phyloP scores from a whole-genome alignment of 2,888 invertebrate species.

The Drosophila infuscata region DNA sequence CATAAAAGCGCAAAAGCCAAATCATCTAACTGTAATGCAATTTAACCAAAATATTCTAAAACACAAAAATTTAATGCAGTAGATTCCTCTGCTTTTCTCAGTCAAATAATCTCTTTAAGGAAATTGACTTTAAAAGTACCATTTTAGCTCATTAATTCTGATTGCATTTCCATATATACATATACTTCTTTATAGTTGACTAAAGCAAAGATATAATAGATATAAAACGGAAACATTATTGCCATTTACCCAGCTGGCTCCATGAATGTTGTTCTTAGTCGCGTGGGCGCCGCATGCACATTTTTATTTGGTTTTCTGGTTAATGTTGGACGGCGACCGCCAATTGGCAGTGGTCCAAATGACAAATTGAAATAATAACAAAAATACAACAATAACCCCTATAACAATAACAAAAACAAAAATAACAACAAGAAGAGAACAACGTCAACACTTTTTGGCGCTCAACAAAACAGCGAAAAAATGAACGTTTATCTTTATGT shows the following conservation, averaged over 20 bases:
- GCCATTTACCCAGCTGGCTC: not conserved
- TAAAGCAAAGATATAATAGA: slow-evolving; percentile 19
- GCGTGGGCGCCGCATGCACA: slow-evolving; percentile 55
- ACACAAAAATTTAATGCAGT: not conserved
- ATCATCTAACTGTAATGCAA: slow-evolving; percentile 29
- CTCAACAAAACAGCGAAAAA: slow-evolving; percentile 40
- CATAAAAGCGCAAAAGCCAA: slow-evolving; percentile 37
- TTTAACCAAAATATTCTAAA: not conserved
- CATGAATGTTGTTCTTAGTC: slow-evolving; percentile 26
- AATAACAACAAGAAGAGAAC: slow-evolving; percentile 38
- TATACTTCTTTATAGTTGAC: not conserved
- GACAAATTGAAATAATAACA: slow-evolving; percentile 78
- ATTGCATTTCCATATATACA: not conserved
- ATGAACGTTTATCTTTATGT: slow-evolving; percentile 76
- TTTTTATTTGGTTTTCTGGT: slow-evolving; percentile 66
- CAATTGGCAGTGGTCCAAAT: slow-evolving; percentile 73
- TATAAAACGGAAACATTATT: slow-evolving; percentile 29
- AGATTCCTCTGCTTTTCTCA: not conserved
- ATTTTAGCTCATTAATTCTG: not conserved
- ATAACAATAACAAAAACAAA: slow-evolving; percentile 19
- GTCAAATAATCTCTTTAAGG: not conserved
- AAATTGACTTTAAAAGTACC: not conserved
- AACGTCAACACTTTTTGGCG: slow-evolving; percentile 50
- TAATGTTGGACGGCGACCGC: slow-evolving; percentile 62
- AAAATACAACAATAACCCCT: slow-evolving; percentile 41